Base-by-base conservation (phyloP, 1,140 invertebrate genomes). In the Limonius californicus region DNA sequence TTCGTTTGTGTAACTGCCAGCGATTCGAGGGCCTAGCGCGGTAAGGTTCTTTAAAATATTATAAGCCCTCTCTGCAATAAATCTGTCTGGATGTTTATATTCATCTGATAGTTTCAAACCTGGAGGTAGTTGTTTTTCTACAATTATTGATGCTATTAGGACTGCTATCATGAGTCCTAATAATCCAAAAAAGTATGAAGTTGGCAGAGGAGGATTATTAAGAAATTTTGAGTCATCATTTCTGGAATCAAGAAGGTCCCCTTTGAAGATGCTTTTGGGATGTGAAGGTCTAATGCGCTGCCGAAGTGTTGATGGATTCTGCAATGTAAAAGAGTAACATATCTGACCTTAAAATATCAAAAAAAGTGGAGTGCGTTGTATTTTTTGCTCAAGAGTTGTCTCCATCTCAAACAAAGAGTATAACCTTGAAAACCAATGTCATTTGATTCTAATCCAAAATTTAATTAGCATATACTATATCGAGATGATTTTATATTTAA, bases 1-100 rank as follows among this genome's bases (percentile, higher is more conserved):
- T 79, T 89, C 86, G 73, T 88, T 88, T 65, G 82, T 84, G 62
- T 85, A 82, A 70, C 85, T 87, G 9, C 86, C 86, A 21, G 82
- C 80, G 2, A 84, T 79, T 67, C 86, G 72, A 14, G 86, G 86
- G 0, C 87, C 87, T 30, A 87, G 74, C 14, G 76, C 79, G 4
- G 84, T 85, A 57, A 89, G 74, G 61, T 74, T 74, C 58, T 73
- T 70, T 50, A 76, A 64, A 57, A 71, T 65, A 54, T 73, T 79
- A 62, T 79, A 77, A 1, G 87, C 85, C 66, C 85, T 75, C 74
- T 87, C 84, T 11, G 85, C 85, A 53, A 87, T 81, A 70, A 87
- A 87, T 68, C 76, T 78, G 19, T 77, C 74, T 2, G 79, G 76
- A 72, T 80, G 68, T 47, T 75, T 61, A 8, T 68, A 63, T 63